Conservation (phyloP, 2,797 vertebrate species). For the Sphenopsis melanotis region DNA sequence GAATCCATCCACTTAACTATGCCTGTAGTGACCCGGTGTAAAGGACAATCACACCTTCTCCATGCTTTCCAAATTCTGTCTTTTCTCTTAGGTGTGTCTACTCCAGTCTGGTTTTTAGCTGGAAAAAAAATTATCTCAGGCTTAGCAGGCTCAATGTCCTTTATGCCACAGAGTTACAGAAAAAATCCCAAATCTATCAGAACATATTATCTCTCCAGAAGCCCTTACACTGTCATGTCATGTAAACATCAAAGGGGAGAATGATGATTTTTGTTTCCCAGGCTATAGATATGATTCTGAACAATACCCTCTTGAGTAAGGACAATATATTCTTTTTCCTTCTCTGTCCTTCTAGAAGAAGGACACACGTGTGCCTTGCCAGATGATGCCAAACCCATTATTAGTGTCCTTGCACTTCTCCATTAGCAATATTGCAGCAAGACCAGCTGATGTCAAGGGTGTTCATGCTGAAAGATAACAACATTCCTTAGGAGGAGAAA, state of each 20-base stretch:
- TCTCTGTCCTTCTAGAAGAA: background rate
- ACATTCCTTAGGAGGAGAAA: background rate
- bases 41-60: background rate
- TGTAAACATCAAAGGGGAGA: background rate
- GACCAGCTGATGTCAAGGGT: constrained; percentile 31
- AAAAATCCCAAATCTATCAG: background rate
- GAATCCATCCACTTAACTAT: background rate
- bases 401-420: background rate
- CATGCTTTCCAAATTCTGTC: background rate
- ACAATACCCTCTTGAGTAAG: background rate
- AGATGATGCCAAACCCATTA: constrained; percentile 1
- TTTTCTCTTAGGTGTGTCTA: background rate
- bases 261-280: background rate
- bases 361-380: background rate
- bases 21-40: background rate
- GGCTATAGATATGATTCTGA: background rate
- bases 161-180: background rate
- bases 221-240: background rate
- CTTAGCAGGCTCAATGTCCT: background rate
- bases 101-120: background rate
- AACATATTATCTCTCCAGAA: background rate
- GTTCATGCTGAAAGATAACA: background rate
- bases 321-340: background rate
- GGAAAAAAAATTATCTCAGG: background rate
- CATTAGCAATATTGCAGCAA: constrained; percentile 16